phyloP scores from a whole-genome alignment of 2,797 vertebrate genomes.

The Garrulus glandarius region DNA sequence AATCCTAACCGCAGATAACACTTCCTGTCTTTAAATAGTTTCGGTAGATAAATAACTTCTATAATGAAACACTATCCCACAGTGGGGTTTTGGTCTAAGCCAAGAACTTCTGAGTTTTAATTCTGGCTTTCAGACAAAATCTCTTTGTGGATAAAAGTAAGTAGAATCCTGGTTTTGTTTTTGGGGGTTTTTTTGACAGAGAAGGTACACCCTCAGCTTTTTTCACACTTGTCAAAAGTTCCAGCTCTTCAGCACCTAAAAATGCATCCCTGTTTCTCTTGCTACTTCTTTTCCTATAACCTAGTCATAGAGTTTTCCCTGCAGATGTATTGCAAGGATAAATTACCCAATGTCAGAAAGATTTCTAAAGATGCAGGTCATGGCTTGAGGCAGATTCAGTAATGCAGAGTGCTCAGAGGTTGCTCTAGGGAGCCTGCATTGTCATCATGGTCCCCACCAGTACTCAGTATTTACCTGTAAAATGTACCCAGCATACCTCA shows the following conservation, averaged over 20 bases:
- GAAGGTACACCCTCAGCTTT: neutral
- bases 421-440: neutral
- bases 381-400: neutral
- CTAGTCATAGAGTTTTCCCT: neutral
- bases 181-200: neutral
- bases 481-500: neutral
- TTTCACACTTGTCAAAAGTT: neutral
- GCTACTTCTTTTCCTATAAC: neutral
- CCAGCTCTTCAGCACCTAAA: neutral
- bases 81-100: conserved; percentile 11
- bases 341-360: neutral
- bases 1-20: conserved; percentile 52
- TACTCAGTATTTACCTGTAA: neutral
- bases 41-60: conserved; percentile 40
- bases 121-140: conserved; percentile 37
- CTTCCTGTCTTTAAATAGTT: conserved; percentile 65
- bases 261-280: neutral
- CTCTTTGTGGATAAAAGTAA: neutral
- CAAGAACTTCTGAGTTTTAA: conserved; percentile 21
- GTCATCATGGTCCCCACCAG: neutral
- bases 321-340: neutral
- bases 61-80: conserved; percentile 36
- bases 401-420: neutral
- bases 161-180: neutral
- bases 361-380: conserved; percentile 1